A percentile compares a stretch with the other conserved stretches of the same genome.
Evolutionary conservation across 2,888 invertebrate genomes (phyloP).

Genomic region (Amblyjoppa proteus): DNA sequence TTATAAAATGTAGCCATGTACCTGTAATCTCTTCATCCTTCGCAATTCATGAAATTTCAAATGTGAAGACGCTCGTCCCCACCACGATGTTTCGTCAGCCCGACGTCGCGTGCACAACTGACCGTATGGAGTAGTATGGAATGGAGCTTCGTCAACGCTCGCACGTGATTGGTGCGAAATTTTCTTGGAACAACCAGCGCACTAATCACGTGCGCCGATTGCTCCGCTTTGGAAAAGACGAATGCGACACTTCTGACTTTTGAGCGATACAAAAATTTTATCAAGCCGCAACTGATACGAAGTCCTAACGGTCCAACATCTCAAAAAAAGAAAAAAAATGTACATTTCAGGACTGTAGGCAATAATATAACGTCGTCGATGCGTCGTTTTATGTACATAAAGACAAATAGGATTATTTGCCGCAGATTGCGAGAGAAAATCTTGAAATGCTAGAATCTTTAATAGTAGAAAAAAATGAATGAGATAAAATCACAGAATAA

Average conservation of each 20-base stretch:
- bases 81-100: not conserved
- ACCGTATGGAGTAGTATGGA: not conserved
- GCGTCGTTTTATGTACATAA: too few relatives aligned
- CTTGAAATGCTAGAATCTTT: too few relatives aligned
- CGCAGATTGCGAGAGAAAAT: too few relatives aligned
- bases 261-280: not conserved
- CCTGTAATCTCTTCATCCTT: not conserved
- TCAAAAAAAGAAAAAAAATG: too few relatives aligned
- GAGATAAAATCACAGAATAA: not conserved
- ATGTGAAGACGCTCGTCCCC: not conserved
- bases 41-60: not conserved
- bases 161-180: not conserved
- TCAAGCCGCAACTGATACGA: not conserved
- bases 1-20: not conserved
- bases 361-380: too few relatives aligned
- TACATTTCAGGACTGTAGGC: too few relatives aligned
- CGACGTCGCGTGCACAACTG: not conserved
- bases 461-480: too few relatives aligned
- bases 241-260: not conserved
- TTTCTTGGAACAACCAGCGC: not conserved
- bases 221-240: not conserved
- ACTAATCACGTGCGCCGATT: not conserved
- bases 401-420: not conserved
- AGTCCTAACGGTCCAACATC: not conserved
- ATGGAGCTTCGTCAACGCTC: not conserved